A percentile compares a stretch with the other conserved stretches of the same genome.
These are phyloP conservation scores for Pseudococcus viburni DNA, from an alignment of 2,888 invertebrate genomes.

Conservation along the genomic window DNA sequence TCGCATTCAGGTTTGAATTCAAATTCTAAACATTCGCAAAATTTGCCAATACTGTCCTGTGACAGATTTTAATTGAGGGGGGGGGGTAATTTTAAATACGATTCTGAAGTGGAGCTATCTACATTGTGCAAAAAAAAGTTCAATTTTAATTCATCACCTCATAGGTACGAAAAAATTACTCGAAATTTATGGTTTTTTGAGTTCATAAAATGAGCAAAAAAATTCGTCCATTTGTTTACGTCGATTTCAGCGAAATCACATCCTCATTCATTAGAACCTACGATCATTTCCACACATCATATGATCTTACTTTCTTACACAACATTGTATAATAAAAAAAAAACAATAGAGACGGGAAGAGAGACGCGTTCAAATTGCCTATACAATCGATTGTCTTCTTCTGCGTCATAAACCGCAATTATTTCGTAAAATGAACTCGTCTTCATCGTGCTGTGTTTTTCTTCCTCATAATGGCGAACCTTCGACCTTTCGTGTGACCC, in stretches of 20 bases:
- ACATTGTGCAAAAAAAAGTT: too few relatives aligned
- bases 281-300: neutral
- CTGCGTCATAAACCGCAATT: neutral
- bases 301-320: neutral
- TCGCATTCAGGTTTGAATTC: too few relatives aligned
- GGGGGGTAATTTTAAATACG: too few relatives aligned
- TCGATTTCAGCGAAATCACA: neutral
- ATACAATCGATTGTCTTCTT: constrained; percentile 14
- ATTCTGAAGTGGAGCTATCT: too few relatives aligned
- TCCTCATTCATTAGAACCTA: neutral
- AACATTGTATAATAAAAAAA: neutral
- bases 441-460: neutral
- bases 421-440: neutral
- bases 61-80: too few relatives aligned
- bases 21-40: too few relatives aligned
- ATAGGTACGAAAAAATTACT: too few relatives aligned
- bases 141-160: too few relatives aligned
- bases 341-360: neutral
- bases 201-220: too few relatives aligned
- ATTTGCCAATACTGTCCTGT: too few relatives aligned
- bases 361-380: neutral
- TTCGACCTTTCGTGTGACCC: constrained; percentile 33
- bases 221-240: too few relatives aligned
- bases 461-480: constrained; percentile 13
- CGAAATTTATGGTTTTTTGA: too few relatives aligned